Evolutionary conservation across 2,113 vertebrate genomes (phyloP).

Genomic region (Saguinus imperator): DNA sequence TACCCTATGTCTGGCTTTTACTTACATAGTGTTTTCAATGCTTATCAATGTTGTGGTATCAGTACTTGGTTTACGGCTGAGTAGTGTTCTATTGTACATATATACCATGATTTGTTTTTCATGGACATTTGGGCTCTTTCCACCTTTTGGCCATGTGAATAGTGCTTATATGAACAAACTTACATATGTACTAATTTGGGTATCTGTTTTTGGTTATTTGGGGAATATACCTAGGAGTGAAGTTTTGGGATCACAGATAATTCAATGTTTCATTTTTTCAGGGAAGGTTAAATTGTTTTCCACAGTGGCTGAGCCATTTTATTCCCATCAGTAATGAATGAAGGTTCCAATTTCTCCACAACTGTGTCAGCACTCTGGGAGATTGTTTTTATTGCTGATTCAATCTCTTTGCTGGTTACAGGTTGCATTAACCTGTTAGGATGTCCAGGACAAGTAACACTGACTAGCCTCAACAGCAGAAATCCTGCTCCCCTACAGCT

Average conservation of each 20-base stretch:
- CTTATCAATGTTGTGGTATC: not conserved
- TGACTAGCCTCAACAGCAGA: not conserved
- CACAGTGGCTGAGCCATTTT: not conserved
- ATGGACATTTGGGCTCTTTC: not conserved
- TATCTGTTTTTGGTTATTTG: not conserved
- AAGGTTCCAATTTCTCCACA: not conserved
- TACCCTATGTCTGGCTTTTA: not conserved
- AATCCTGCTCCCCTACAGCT: not conserved
- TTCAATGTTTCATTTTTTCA: not conserved
- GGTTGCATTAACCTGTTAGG: not conserved
- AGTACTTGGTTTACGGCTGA: not conserved
- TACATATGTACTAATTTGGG: not conserved
- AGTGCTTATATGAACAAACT: not conserved
- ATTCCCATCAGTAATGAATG: not conserved
- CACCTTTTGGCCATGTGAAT: not conserved
- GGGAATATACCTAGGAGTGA: not conserved
- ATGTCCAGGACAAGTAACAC: not conserved
- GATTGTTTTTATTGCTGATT: not conserved
- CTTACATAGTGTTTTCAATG: not conserved
- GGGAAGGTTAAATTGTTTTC: not conserved
- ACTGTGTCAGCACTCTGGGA: not conserved
- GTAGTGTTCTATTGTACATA: not conserved
- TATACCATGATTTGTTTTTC: not conserved
- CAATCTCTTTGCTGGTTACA: not conserved
- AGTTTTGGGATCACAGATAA: not conserved